These are phyloP conservation scores for Anticlea derivata DNA, from an alignment of 2,888 invertebrate genomes.

Conservation along the genomic window DNA sequence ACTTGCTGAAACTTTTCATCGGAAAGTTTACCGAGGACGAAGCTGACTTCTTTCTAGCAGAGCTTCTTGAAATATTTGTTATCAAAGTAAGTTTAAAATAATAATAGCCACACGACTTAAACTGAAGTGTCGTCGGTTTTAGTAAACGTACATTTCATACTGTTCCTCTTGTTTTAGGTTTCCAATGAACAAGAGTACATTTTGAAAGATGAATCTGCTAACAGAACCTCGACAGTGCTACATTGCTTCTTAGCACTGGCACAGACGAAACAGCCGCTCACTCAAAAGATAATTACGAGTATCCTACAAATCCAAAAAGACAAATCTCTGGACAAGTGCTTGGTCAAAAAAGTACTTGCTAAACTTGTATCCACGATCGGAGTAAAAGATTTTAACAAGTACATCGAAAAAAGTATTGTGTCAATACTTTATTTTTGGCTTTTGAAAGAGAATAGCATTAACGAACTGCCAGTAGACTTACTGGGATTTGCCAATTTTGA, in stretches of 20 bases:
- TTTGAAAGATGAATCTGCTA: conserved; percentile 82
- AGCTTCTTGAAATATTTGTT: conserved; percentile 62
- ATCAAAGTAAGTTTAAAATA: conserved; percentile 56
- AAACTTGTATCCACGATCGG: conserved; percentile 56
- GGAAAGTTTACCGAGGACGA: conserved; percentile 47
- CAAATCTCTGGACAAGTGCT: conserved; percentile 70
- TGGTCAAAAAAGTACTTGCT: conserved; percentile 72
- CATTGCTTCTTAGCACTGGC: conserved; percentile 82
- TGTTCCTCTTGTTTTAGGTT: conserved; percentile 53
- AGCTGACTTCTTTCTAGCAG: conserved; percentile 46
- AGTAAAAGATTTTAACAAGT: conserved; percentile 52
- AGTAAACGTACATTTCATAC: not conserved
- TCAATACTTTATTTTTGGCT: conserved; percentile 80
- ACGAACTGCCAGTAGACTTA: conserved; percentile 71
- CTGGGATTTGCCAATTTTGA: conserved; percentile 59
- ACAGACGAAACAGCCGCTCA: conserved; percentile 73
- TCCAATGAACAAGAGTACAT: conserved; percentile 63
- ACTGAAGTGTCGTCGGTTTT: too few species aligned
- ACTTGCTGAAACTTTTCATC: conserved; percentile 55
- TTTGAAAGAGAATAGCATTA: conserved; percentile 53
- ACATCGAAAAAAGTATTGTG: conserved; percentile 71
- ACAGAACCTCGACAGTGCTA: conserved; percentile 83
- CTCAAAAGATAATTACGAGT: conserved; percentile 79
- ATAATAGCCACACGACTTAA: too few species aligned
- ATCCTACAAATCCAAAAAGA: conserved; percentile 80